Evolutionary conservation across 1,140 invertebrate species (phyloP), one percentile per base, ranked within the genome.

Genomic region (Drosophila parvula): DNA sequence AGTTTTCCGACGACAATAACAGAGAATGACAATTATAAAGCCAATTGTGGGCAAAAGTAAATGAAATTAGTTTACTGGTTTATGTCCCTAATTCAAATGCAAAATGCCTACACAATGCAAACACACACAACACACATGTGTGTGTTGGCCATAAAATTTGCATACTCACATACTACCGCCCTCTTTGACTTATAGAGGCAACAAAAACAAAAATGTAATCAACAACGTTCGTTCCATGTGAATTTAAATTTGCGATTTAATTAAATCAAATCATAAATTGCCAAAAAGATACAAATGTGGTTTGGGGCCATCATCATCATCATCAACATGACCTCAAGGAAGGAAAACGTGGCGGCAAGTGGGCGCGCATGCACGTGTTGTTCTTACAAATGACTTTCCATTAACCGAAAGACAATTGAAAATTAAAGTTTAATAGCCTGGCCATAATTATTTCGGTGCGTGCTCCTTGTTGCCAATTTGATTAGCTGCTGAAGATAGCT

Each of bases 261-360:
- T 84, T 85, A 80, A 86, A 86, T 86, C 75, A 76, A 82, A 75
- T 44, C 76, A 77, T 60, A 67, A 83, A 79, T 82, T 64, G 55
- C 47, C 75, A 44, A 59, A 79, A 76, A 41, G n/a, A 53, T 67
- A 36, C 8, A 71, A 58, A n/a, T 43, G 34, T 9, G 41, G 43
- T 53, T 30, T 14, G 16, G 6, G 45, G 36, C 4, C 32, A 34
- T 14, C 32, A 53, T 36, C 30, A 53, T 27, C 16, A 32, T 56
- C 43, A 11, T 47, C 9, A 27, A 1, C 27, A 48, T 58, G 65
- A 56, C 69, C 68, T 34, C 30, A 50, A 73, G 67, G 36, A 59
- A 71, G 68, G 22, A 50, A 34, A 61, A 67, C 60, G 34, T 16
- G 44, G 30, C 30, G 30, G 30, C 30, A 22, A 27, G 22, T 45